These are phyloP conservation scores for Dermolepida albohirtum DNA, from an alignment of 2,888 invertebrate genomes.

Conservation along the genomic window DNA sequence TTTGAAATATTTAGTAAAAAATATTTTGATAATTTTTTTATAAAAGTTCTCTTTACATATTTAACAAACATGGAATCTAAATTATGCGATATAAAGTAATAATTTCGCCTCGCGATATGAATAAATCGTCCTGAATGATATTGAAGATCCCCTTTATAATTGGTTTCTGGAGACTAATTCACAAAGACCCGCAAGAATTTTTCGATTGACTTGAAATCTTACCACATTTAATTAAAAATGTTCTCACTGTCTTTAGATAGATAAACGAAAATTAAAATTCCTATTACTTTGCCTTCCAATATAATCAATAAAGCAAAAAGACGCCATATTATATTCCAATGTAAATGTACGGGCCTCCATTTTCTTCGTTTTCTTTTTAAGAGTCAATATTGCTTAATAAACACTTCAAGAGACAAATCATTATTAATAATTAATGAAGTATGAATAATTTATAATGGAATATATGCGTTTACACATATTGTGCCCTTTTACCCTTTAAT, in stretches of 20 bases:
- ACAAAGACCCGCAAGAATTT: background rate
- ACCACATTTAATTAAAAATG: constrained; percentile 6
- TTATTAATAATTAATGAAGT: no score
- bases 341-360: background rate
- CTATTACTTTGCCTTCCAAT: constrained; percentile 1
- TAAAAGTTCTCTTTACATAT: background rate
- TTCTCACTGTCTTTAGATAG: background rate
- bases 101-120: no score
- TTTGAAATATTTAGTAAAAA: constrained; percentile 26
- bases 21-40: background rate
- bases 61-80: background rate
- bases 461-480: no score
- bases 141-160: no score
- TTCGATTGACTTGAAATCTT: no score
- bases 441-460: no score
- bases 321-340: constrained; percentile 15
- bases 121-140: no score
- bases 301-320: constrained; percentile 14
- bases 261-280: background rate
- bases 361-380: background rate
- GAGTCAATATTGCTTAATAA: no score
- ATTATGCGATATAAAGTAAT: no score
- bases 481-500: no score
- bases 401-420: no score
- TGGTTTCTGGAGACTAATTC: background rate